These are phyloP conservation scores for Chionodraco myersi DNA, from an alignment of 2,113 vertebrate species.

Conservation along the genomic window DNA sequence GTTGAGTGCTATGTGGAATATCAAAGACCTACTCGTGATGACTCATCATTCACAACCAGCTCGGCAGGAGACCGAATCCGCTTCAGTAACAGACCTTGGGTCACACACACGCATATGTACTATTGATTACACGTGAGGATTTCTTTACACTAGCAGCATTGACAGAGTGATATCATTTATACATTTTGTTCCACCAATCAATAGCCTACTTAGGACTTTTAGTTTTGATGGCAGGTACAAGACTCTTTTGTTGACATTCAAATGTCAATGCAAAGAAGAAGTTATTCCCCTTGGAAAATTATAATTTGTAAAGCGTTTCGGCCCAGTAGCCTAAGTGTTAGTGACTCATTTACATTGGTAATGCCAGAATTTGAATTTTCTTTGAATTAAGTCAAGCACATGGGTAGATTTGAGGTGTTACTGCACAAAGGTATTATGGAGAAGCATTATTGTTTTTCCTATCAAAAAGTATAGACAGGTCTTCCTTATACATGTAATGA, in stretches of 20 bases:
- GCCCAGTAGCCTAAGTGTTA: no score
- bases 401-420: not conserved
- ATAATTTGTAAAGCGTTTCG: slow-evolving; percentile 9
- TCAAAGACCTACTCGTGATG: slow-evolving; percentile 48
- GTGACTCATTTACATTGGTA: slow-evolving; percentile 3
- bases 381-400: not conserved
- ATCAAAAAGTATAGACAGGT: not conserved
- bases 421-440: not conserved
- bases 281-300: slow-evolving; percentile 13
- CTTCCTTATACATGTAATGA: not conserved
- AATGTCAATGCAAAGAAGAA: not conserved
- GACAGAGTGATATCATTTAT: not conserved
- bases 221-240: not conserved
- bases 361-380: not conserved
- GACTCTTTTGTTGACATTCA: slow-evolving; percentile 14
- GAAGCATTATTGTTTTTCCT: not conserved
- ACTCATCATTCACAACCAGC: slow-evolving; percentile 54
- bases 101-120: not conserved
- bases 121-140: slow-evolving; percentile 18
- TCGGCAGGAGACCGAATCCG: not conserved
- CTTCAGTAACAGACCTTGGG: slow-evolving; percentile 13
- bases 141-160: slow-evolving; percentile 19
- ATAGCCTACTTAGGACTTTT: not conserved
- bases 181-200: not conserved
- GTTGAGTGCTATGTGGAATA: slow-evolving; percentile 47